Evolutionary conservation across 2,888 invertebrate genomes (phyloP).

Genomic region (Euphydryas editha): DNA sequence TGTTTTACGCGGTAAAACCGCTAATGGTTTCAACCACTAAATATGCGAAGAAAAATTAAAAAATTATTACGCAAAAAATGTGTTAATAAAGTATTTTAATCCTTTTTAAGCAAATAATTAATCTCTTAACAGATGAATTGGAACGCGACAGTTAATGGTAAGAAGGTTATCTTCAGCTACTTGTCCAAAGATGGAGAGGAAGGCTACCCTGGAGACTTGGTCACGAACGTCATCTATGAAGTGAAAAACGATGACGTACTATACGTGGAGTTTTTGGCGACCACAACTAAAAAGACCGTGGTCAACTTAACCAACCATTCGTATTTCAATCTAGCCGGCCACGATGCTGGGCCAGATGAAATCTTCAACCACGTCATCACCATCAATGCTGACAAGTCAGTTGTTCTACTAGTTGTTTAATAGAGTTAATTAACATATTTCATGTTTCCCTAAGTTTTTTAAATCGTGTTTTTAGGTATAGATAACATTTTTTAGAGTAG

Average conservation of each 20-base stretch:
- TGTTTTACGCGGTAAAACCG: too few species aligned
- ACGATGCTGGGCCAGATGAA: conserved; percentile 86
- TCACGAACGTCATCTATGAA: conserved; percentile 87
- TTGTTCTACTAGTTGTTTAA: conserved; percentile 12
- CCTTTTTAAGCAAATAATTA: neutral
- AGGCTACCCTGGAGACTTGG: conserved; percentile 93
- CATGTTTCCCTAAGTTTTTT: neutral
- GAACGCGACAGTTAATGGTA: conserved; percentile 84
- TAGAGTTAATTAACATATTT: neutral
- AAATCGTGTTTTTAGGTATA: neutral
- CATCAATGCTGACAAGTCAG: conserved; percentile 89
- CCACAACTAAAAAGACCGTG: conserved; percentile 90
- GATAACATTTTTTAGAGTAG: too few species aligned
- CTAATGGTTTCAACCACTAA: too few species aligned
- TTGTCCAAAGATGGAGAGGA: conserved; percentile 92
- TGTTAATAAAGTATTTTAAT: neutral
- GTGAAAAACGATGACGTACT: conserved; percentile 88
- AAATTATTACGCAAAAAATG: too few species aligned
- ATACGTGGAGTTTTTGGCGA: conserved; percentile 87
- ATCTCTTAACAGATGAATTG: conserved; percentile 82
- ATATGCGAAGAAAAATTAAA: too few species aligned
- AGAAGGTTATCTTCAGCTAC: conserved; percentile 88
- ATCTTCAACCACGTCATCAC: conserved; percentile 87
- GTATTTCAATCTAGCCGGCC: conserved; percentile 96
- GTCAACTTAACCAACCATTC: conserved; percentile 96